Percentiles rank a stretch among this genome's conserved stretches.
These are phyloP conservation scores for Syndactyla subalaris DNA, from an alignment of 2,797 vertebrate species.

Conservation along the genomic window DNA sequence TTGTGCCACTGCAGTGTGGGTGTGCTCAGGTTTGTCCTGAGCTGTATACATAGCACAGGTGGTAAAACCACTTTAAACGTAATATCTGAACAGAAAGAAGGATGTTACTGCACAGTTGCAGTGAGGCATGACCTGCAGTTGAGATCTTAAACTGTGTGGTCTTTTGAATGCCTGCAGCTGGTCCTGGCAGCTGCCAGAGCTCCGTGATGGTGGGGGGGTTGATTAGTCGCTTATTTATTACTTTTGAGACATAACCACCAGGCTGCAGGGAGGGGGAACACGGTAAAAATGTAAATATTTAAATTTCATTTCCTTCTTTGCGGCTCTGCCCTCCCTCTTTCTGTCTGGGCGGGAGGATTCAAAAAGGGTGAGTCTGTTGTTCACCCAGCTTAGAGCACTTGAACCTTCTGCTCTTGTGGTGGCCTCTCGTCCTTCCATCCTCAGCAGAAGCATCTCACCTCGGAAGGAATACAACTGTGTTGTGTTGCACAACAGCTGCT, in stretches of 20 bases:
- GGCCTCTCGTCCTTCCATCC: neutral
- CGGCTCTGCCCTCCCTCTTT: neutral
- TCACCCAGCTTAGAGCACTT: neutral
- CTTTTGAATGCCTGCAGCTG: neutral
- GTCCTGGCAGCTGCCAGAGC: neutral
- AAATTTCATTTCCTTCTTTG: neutral
- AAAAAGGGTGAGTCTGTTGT: neutral
- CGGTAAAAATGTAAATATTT: neutral
- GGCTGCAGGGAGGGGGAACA: neutral
- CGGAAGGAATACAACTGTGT: neutral
- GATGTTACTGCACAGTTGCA: neutral
- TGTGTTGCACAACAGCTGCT: neutral
- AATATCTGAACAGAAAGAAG: neutral
- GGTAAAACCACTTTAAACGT: neutral
- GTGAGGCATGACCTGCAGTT: neutral
- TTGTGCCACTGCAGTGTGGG: neutral
- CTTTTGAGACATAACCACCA: neutral
- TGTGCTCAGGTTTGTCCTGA: neutral
- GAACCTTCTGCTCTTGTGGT: neutral
- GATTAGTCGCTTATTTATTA: neutral
- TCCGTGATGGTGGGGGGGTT: neutral
- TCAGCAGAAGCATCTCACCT: neutral
- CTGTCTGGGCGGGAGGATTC: neutral
- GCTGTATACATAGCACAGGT: accelerated
- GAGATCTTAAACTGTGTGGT: neutral